A percentile compares a stretch with the other conserved stretches of the same genome.
These are phyloP conservation scores for Dolichoris vasculosae DNA, from an alignment of 1,140 invertebrate genomes.

Conservation along the genomic window DNA sequence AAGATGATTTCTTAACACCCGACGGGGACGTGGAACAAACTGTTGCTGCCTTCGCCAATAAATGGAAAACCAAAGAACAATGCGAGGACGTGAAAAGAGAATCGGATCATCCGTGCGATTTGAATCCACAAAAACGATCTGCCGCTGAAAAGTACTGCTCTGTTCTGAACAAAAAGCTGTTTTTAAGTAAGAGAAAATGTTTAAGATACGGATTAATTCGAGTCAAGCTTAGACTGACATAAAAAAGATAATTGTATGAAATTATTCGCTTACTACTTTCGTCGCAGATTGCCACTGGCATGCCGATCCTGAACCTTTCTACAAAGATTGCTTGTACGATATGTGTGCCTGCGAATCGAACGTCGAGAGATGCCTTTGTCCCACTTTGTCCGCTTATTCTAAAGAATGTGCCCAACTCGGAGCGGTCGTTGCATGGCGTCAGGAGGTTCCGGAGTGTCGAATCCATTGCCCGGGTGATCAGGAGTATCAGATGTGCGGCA, in stretches of 20 bases:
- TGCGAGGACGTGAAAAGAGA: constrained; percentile 78
- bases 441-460: constrained; percentile 85
- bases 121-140: constrained; percentile 81
- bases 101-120: constrained; percentile 81
- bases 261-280: neutral
- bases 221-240: no score
- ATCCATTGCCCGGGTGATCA: constrained; percentile 85
- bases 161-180: constrained; percentile 81
- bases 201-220: no score
- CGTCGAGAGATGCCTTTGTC: constrained; percentile 84
- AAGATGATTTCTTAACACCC: constrained; percentile 91
- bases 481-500: constrained; percentile 81
- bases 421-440: constrained; percentile 84
- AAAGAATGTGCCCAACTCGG: constrained; percentile 84
- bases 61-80: constrained; percentile 88
- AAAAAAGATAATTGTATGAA: neutral
- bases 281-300: constrained; percentile 83
- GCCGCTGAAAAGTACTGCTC: constrained; percentile 82
- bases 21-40: constrained; percentile 88
- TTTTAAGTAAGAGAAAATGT: constrained; percentile 75
- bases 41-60: constrained; percentile 86
- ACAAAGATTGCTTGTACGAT: constrained; percentile 89
- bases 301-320: constrained; percentile 85
- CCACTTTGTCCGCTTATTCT: constrained; percentile 86
- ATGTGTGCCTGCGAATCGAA: constrained; percentile 86